These are phyloP conservation scores for Pyrocephalus nanus DNA, from an alignment of 2,797 vertebrate genomes.

Conservation along the genomic window DNA sequence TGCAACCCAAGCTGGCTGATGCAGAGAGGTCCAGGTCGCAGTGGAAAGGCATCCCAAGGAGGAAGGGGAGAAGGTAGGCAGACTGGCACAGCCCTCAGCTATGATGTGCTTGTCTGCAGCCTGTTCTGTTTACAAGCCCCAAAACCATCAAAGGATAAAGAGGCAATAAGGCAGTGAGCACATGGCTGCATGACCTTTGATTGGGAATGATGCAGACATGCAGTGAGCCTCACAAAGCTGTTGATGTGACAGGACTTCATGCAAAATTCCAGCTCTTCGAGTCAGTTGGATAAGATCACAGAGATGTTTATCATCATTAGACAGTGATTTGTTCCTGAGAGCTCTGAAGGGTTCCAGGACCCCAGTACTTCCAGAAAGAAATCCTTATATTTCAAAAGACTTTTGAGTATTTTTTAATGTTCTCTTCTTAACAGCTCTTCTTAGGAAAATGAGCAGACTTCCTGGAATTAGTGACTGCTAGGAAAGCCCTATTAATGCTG, in stretches of 20 bases:
- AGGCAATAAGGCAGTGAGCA: neutral
- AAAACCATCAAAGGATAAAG: neutral
- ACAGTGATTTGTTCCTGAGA: neutral
- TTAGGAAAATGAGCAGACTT: neutral
- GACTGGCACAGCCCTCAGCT: neutral
- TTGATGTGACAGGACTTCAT: neutral
- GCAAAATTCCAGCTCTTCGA: neutral
- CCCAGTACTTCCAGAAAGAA: neutral
- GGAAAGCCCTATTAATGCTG: neutral
- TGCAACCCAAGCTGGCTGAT: neutral
- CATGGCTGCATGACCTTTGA: rapidly evolving
- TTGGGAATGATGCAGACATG: neutral
- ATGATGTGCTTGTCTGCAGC: neutral
- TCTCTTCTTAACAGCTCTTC: neutral
- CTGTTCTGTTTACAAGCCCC: neutral
- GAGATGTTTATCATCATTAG: neutral
- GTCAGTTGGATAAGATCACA: neutral
- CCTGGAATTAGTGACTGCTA: neutral
- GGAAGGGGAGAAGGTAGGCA: neutral
- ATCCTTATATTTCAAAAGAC: neutral
- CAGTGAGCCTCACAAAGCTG: neutral
- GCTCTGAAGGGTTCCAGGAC: neutral
- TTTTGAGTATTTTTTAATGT: neutral
- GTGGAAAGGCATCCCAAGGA: neutral
- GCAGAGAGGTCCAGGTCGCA: neutral